phyloP scores from a whole-genome alignment of 2,888 invertebrate genomes.

The Dendrolimus houi region DNA sequence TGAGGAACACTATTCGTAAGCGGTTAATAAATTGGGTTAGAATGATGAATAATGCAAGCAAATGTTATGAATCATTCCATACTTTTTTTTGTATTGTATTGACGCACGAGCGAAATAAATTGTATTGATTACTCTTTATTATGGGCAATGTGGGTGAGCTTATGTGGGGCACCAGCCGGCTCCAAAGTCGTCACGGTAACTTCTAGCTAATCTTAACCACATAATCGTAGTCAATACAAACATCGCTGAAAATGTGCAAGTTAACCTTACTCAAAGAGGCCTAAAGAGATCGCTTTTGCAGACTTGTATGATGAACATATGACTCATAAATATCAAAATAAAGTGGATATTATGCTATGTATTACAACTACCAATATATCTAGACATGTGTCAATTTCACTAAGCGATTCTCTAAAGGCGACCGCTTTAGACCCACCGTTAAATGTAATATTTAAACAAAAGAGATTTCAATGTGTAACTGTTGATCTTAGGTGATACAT shows the following conservation, averaged over 20 bases:
- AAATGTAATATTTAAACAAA: too few relatives aligned
- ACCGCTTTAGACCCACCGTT: too few relatives aligned
- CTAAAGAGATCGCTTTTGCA: too few relatives aligned
- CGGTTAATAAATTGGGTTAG: slow-evolving; percentile 4
- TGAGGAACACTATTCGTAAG: neutral
- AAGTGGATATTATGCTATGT: too few relatives aligned
- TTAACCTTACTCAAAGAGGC: too few relatives aligned
- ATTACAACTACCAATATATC: too few relatives aligned
- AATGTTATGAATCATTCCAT: slow-evolving; percentile 35
- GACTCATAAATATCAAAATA: too few relatives aligned
- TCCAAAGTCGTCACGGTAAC: slow-evolving; percentile 1
- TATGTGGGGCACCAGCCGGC: slow-evolving; percentile 2
- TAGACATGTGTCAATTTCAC: too few relatives aligned
- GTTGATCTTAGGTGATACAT: too few relatives aligned
- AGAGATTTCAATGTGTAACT: too few relatives aligned
- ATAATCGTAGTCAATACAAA: neutral
- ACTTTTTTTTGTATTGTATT: slow-evolving; percentile 31
- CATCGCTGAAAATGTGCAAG: neutral
- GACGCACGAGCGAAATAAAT: slow-evolving; percentile 30
- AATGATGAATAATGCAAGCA: slow-evolving; percentile 27
- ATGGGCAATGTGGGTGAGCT: slow-evolving; percentile 1
- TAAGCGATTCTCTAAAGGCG: too few relatives aligned
- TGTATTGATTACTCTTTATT: slow-evolving; percentile 9
- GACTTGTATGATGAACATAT: too few relatives aligned
- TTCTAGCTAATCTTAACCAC: slow-evolving; percentile 4